Evolutionary conservation across 2,888 invertebrate genomes (phyloP).

Genomic region (Corythucha ciliata): DNA sequence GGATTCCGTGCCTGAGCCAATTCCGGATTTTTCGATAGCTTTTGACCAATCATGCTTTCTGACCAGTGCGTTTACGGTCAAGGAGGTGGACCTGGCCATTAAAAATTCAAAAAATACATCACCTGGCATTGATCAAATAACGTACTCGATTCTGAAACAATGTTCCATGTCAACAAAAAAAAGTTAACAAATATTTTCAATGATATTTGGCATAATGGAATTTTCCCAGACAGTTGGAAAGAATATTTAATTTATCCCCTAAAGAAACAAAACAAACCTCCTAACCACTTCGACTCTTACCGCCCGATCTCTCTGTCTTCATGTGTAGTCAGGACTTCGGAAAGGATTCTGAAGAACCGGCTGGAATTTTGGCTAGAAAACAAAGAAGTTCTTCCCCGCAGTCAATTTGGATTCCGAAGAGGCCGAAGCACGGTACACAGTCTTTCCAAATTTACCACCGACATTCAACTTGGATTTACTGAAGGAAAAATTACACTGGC

Average conservation of each 20-base stretch:
- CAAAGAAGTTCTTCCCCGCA: neutral
- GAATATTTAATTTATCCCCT: neutral
- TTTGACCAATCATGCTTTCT: too few species aligned
- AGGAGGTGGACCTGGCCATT: neutral
- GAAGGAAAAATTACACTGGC: neutral
- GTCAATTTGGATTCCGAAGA: neutral
- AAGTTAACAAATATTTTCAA: neutral
- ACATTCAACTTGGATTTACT: neutral
- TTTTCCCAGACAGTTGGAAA: neutral
- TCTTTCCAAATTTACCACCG: neutral
- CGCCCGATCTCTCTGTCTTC: neutral
- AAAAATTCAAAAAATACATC: neutral
- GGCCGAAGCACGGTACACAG: neutral
- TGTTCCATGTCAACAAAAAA: neutral
- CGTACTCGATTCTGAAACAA: neutral
- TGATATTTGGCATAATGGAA: neutral
- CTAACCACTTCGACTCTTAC: neutral
- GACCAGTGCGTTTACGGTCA: neutral
- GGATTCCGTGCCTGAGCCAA: too few species aligned
- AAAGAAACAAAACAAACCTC: neutral
- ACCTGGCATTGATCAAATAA: constrained; percentile 1
- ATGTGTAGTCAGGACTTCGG: neutral
- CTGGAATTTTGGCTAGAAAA: neutral
- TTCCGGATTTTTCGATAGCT: too few species aligned
- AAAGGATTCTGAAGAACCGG: neutral